phyloP scores from a whole-genome alignment of 1,140 invertebrate species.

The Chionoecetes opilio region DNA sequence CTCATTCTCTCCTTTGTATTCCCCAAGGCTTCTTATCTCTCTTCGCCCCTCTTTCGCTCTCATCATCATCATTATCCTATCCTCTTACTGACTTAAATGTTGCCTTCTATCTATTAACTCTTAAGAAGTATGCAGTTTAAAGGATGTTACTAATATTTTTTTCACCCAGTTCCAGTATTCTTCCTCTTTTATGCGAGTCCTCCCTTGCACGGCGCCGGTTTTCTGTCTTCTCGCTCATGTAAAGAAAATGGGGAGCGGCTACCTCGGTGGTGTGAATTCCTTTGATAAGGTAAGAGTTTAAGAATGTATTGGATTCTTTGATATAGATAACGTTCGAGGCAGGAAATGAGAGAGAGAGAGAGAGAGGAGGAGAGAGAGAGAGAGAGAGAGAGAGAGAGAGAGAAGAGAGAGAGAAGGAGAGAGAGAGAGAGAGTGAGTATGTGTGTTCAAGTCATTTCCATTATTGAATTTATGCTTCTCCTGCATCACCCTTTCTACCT shows the following conservation, averaged over 20 bases:
- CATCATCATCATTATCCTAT: not conserved
- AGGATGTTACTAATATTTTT: too few species aligned
- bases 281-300: not conserved
- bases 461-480: not conserved
- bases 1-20: not conserved
- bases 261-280: not conserved
- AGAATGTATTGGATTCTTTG: not conserved
- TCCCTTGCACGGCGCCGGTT: too few species aligned
- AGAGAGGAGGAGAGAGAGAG: slow-evolving; percentile 33
- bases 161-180: too few species aligned
- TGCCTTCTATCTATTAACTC: too few species aligned
- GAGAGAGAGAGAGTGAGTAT: slow-evolving; percentile 29
- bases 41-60: not conserved
- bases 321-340: too few species aligned
- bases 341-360: too few species aligned
- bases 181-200: too few species aligned
- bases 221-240: too few species aligned
- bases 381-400: slow-evolving; percentile 67
- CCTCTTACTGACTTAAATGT: too few species aligned
- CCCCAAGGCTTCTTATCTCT: not conserved
- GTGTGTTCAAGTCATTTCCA: not conserved
- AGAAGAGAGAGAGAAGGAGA: slow-evolving; percentile 48
- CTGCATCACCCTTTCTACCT: not conserved
- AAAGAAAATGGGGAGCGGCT: not conserved
- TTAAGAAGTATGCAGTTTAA: too few species aligned